phyloP scores from a whole-genome alignment of 2,797 vertebrate species.

The Tapera naevia region DNA sequence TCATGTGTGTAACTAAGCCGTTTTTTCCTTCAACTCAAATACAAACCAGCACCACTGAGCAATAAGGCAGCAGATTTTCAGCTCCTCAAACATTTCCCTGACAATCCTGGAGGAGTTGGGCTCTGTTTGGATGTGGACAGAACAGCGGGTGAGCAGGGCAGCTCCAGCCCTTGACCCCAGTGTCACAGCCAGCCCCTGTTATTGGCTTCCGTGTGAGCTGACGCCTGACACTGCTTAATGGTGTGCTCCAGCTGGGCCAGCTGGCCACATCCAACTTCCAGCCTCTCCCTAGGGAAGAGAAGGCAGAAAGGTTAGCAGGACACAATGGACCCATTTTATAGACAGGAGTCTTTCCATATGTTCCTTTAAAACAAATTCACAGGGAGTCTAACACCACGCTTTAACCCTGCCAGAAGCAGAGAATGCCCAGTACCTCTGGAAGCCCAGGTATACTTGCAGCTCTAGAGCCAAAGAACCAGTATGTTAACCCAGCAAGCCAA shows the following conservation, averaged over 20 bases:
- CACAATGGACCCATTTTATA: neutral
- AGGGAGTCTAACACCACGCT: neutral
- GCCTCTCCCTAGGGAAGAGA: slow-evolving; percentile 78
- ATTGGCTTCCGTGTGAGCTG: slow-evolving; percentile 53
- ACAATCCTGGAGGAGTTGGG: neutral
- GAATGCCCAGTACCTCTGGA: neutral
- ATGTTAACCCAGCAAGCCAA: neutral
- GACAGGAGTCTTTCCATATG: rapidly evolving
- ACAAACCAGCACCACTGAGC: neutral
- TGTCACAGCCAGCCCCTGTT: slow-evolving; percentile 68
- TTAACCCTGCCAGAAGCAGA: neutral
- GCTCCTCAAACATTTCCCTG: neutral
- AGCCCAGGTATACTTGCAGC: neutral
- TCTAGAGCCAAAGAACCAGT: neutral
- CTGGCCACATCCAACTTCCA: slow-evolving; percentile 82
- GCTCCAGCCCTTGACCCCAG: neutral
- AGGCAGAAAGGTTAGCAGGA: neutral
- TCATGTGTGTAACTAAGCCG: neutral
- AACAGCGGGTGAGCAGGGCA: rapidly evolving
- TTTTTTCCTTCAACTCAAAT: neutral
- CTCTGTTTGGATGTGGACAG: neutral
- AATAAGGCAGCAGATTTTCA: neutral
- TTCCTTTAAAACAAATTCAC: neutral
- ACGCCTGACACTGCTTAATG: slow-evolving; percentile 79
- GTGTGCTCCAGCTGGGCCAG: slow-evolving; percentile 80